phyloP scores from a whole-genome alignment of 1,140 invertebrate species.

The Batillaria attramentaria region DNA sequence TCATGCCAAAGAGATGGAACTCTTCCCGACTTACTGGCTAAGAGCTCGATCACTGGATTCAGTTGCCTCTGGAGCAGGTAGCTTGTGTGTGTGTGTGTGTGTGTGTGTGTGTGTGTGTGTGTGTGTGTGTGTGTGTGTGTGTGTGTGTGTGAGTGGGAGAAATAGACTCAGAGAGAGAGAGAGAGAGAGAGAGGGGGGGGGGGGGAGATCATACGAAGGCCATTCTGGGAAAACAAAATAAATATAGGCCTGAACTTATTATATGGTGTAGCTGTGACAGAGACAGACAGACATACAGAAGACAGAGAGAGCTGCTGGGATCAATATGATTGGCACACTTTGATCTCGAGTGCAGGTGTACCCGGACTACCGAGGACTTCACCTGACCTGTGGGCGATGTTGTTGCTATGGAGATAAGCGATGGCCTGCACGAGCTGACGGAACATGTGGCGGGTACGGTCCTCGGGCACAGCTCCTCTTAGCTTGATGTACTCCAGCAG shows the following conservation, averaged over 20 bases:
- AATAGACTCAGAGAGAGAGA: constrained; percentile 21
- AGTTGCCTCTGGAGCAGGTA: too few species aligned
- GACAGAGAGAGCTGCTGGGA: too few species aligned
- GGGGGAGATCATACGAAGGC: background rate
- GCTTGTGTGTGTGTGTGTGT: constrained; percentile 12
- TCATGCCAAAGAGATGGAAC: too few species aligned
- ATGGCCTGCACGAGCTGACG: constrained; percentile 80
- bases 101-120: background rate
- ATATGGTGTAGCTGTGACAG: too few species aligned
- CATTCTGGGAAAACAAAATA: background rate
- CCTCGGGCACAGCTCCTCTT: constrained; percentile 63
- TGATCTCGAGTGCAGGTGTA: too few species aligned
- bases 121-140: background rate
- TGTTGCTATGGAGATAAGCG: constrained; percentile 74
- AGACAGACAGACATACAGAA: too few species aligned
- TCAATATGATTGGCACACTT: too few species aligned
- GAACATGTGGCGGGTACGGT: constrained; percentile 62
- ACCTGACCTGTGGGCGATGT: constrained; percentile 83
- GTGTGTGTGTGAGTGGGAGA: constrained; percentile 6
- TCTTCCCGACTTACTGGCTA: too few species aligned
- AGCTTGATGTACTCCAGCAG: constrained; percentile 84
- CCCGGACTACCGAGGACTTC: too few species aligned
- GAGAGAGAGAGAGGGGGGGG: constrained; percentile 1
- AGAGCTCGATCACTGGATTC: too few species aligned
- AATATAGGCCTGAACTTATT: too few species aligned